phyloP scores from a whole-genome alignment of 2,888 invertebrate species.

The Mantis religiosa region DNA sequence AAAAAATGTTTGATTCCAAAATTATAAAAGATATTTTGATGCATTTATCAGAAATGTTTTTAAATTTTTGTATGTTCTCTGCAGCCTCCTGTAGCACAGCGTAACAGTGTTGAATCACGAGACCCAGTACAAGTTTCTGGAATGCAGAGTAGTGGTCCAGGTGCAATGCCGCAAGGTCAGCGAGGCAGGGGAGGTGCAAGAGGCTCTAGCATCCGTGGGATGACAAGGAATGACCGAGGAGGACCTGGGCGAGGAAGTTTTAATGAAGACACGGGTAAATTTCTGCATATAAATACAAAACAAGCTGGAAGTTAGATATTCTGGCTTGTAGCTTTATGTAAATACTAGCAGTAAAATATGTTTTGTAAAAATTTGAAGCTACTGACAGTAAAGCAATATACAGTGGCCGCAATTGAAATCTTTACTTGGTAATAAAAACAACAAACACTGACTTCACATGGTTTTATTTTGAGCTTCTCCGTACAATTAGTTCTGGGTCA shows the following conservation, averaged over 20 bases:
- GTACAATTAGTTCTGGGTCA: too few species aligned
- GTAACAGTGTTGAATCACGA: background rate
- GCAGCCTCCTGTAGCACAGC: conserved; percentile 21
- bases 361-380: too few species aligned
- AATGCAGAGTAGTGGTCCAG: conserved; percentile 37
- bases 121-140: conserved; percentile 35
- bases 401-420: too few species aligned
- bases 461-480: too few species aligned
- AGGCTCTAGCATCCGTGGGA: conserved; percentile 31
- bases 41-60: background rate
- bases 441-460: too few species aligned
- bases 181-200: conserved; percentile 25
- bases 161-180: conserved; percentile 35
- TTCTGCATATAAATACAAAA: background rate
- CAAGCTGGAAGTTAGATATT: background rate
- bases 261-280: conserved; percentile 33
- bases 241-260: conserved; percentile 38
- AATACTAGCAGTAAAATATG: too few species aligned
- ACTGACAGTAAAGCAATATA: too few species aligned
- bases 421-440: too few species aligned
- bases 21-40: too few species aligned
- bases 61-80: conserved; percentile 27
- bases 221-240: conserved; percentile 25
- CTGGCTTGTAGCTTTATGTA: background rate
- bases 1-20: too few species aligned